Percentiles rank a stretch among this genome's conserved stretches.
Conservation (phyloP, 1,140 invertebrate species). For the Portunus trituberculatus region DNA sequence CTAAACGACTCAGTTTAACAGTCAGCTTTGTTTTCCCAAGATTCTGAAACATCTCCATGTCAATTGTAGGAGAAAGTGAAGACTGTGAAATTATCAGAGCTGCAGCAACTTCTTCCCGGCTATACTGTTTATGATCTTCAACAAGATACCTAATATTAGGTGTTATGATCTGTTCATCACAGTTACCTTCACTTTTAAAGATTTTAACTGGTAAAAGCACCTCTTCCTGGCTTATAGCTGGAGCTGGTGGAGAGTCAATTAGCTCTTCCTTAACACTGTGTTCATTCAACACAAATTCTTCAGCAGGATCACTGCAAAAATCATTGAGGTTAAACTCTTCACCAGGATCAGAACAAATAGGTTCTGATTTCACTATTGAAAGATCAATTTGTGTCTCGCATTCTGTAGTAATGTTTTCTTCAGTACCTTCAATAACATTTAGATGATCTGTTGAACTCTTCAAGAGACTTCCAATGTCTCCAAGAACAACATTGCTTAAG, state of each 20-base stretch:
- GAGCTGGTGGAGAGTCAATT: background rate
- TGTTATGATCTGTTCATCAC: constrained; percentile 16
- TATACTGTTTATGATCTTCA: constrained; percentile 57
- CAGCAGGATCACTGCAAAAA: constrained; percentile 59
- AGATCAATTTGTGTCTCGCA: constrained; percentile 43
- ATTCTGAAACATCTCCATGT: constrained; percentile 67
- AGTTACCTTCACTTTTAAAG: constrained; percentile 54
- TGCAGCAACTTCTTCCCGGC: constrained; percentile 61
- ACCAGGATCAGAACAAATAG: constrained; percentile 51
- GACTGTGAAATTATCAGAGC: constrained; percentile 67
- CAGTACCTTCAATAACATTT: background rate
- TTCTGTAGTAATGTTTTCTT: background rate
- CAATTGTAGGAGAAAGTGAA: constrained; percentile 50
- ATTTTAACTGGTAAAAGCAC: constrained; percentile 60
- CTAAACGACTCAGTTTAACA: constrained; percentile 39
- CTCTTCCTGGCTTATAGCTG: background rate
- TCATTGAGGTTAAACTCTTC: constrained; percentile 54
- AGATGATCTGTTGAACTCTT: constrained; percentile 39
- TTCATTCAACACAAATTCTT: constrained; percentile 66
- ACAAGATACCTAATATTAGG: constrained; percentile 51
- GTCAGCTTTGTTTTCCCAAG: constrained; percentile 42
- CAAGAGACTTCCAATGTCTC: constrained; percentile 51
- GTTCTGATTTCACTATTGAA: constrained; percentile 65
- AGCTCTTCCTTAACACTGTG: constrained; percentile 61
- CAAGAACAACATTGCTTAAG: constrained; percentile 53